Percentiles rank a stretch among this genome's conserved stretches.
Evolutionary conservation across 2,888 invertebrate species (phyloP).

Genomic region (Alentia gelatinosa): DNA sequence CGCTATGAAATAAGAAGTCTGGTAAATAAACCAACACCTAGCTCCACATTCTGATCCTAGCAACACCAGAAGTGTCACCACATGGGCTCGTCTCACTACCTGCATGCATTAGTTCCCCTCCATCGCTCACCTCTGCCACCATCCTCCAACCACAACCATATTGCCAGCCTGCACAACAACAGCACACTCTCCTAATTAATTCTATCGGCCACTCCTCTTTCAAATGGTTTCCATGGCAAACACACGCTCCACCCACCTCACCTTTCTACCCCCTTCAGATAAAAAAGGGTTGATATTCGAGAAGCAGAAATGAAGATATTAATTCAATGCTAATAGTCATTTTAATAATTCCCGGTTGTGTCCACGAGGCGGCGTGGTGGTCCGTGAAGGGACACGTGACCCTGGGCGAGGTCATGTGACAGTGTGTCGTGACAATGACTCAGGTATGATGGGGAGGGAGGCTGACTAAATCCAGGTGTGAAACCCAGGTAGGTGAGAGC

Average conservation of each 20-base stretch:
- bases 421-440: background rate
- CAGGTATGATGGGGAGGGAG: background rate
- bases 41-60: too few relatives aligned
- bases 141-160: background rate
- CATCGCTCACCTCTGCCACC: background rate
- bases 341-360: background rate
- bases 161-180: background rate
- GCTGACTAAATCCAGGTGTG: background rate
- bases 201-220: background rate
- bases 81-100: too few relatives aligned
- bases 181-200: background rate
- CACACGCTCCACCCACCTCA: background rate
- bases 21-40: background rate
- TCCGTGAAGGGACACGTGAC: background rate
- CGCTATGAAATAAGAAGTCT: background rate
- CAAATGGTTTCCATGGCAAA: background rate
- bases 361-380: background rate
- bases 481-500: background rate
- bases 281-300: background rate
- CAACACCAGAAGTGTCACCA: too few relatives aligned
- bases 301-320: background rate
- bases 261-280: background rate
- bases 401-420: background rate
- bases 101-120: background rate
- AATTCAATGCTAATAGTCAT: background rate